These are phyloP conservation scores for Camponotus fellah DNA, from an alignment of 2,888 invertebrate species.

Conservation along the genomic window DNA sequence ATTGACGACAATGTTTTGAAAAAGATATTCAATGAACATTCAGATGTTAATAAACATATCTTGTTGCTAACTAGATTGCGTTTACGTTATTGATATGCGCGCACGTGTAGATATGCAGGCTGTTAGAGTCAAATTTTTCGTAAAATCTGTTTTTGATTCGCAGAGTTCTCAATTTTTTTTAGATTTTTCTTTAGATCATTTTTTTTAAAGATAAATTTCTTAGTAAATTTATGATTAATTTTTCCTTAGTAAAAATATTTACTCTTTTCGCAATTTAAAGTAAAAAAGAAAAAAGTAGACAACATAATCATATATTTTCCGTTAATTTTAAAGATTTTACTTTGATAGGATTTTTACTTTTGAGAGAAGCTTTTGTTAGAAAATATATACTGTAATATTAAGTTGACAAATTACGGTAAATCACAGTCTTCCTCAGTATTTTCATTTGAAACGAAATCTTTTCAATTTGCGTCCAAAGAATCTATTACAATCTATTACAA, in stretches of 20 bases:
- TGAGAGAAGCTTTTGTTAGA: neutral
- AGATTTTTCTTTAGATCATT: neutral
- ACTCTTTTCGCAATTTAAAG: neutral
- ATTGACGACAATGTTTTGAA: neutral
- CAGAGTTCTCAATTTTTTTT: neutral
- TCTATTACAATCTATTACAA: no score
- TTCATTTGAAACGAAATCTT: no score
- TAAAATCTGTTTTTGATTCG: neutral
- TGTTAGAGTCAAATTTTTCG: neutral
- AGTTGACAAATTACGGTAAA: no score
- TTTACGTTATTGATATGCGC: neutral
- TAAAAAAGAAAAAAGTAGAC: neutral
- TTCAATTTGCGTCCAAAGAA: no score
- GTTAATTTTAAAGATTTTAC: neutral
- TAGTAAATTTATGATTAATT: neutral
- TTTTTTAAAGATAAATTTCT: neutral
- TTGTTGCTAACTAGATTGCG: neutral
- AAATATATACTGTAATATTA: no score
- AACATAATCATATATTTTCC: neutral
- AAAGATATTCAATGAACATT: slow-evolving; percentile 14
- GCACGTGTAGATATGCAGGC: neutral
- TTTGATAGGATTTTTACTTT: neutral
- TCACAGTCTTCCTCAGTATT: no score
- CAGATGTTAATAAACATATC: slow-evolving; percentile 22
- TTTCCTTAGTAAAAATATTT: neutral